A percentile compares a stretch with the other conserved stretches of the same genome.
phyloP scores from a whole-genome alignment of 1,140 invertebrate genomes.

The Drosophila lowei region DNA sequence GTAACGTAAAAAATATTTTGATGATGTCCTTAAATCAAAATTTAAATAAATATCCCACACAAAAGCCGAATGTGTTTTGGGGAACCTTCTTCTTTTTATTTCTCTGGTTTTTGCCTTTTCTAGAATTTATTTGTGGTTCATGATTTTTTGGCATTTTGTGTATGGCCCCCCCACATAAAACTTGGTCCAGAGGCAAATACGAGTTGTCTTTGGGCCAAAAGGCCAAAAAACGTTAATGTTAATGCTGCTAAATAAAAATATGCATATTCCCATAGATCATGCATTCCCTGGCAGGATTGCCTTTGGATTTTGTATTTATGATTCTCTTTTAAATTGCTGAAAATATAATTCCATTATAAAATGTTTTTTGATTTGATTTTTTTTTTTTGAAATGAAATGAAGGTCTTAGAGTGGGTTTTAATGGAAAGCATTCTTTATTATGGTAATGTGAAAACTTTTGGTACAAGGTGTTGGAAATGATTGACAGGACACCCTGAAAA shows the following conservation, averaged over 20 bases:
- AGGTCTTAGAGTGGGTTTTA: neutral
- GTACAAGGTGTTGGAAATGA: no score
- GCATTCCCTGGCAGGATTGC: constrained; percentile 65
- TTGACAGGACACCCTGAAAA: no score
- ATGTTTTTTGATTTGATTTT: constrained; percentile 48
- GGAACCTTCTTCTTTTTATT: constrained; percentile 39
- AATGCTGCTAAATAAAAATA: constrained; percentile 59
- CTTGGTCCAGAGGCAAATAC: constrained; percentile 37
- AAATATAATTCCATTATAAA: constrained; percentile 73
- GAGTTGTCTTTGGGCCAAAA: constrained; percentile 61
- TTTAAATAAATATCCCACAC: constrained; percentile 73
- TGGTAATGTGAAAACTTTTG: no score
- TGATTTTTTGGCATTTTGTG: constrained; percentile 69
- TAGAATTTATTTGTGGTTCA: constrained; percentile 65
- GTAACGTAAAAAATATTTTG: constrained; percentile 77
- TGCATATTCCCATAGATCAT: constrained; percentile 59
- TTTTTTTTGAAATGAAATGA: constrained; percentile 3
- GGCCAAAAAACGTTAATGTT: constrained; percentile 34
- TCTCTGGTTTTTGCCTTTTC: constrained; percentile 36
- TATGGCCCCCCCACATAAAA: constrained; percentile 39
- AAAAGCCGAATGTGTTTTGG: constrained; percentile 2
- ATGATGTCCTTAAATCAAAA: constrained; percentile 82
- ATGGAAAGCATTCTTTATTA: constrained; percentile 5
- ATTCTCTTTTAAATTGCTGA: constrained; percentile 48
- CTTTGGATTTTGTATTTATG: constrained; percentile 66